Base-by-base conservation (phyloP, 2,888 invertebrate genomes). In the Drosophila infuscata region DNA sequence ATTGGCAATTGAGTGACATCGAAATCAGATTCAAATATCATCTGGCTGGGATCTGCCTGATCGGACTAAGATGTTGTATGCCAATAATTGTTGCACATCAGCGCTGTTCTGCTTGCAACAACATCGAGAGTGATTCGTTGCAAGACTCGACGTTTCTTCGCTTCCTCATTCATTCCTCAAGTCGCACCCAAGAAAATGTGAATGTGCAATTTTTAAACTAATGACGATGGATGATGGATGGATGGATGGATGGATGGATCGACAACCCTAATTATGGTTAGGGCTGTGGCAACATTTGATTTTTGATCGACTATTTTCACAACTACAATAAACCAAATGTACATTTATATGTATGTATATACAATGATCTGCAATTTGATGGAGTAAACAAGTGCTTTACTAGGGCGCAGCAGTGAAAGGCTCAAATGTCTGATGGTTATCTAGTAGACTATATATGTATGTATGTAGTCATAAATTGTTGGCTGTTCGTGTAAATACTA, bases 201-300 rank as follows among this genome's bases (percentile, higher is more conserved):
- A 80, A 79, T 76, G 62, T 57, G 59, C 49, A 79, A 76, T 80
- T 59, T 80, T n/a, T 53, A n/a, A 57, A 58, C n/a, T 30, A 48
- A 60, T 46, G 57, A 76, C 65, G 41, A 36, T 59, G 30, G 63
- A 74, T 74, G 36, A 33, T 58, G 33, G 68, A 74, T 74, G 54
- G 60, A 74, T 64, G 54, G 77, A 53, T 52, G 20, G 38, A 41
- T 59, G 38, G 71, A 76, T 76, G 61, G 62, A 67, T 58, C 56
- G 79, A 71, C 62, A 54, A 71, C 51, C 71, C 64, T 80, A 77
- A 80, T 76, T 76, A 76, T 43, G 38, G 41, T 56, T 51, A 75
- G 70, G 46, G 53, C 53, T 74, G 56, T 33, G 56, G 68, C 58
- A 74, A 56, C 29, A 4, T 56, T 49, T 41, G 32, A 38, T 67